phyloP scores from a whole-genome alignment of 2,888 invertebrate species.

The Endotricha flammealis region DNA sequence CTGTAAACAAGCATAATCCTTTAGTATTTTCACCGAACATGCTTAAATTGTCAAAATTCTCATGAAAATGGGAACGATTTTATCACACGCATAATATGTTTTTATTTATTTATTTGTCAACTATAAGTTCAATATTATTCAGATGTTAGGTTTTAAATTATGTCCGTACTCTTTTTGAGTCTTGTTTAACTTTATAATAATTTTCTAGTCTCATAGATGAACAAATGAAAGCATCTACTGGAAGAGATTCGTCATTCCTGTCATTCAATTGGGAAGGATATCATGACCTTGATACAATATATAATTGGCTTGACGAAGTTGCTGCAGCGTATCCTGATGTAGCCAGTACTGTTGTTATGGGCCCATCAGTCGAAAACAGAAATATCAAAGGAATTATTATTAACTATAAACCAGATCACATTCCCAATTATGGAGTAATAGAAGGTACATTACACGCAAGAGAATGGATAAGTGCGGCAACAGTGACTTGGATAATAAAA shows the following conservation, averaged over 20 bases:
- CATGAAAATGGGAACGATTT: too few relatives aligned
- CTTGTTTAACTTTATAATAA: slow-evolving; percentile 4
- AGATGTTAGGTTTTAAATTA: too few relatives aligned
- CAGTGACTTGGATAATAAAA: slow-evolving; percentile 83
- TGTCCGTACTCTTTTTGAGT: background rate
- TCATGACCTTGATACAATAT: slow-evolving; percentile 77
- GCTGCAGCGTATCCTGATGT: slow-evolving; percentile 62
- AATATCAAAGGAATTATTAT: slow-evolving; percentile 76
- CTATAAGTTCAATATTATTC: too few relatives aligned
- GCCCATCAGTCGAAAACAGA: slow-evolving; percentile 79
- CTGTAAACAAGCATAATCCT: too few relatives aligned
- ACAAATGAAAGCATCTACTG: slow-evolving; percentile 44
- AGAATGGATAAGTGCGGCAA: slow-evolving; percentile 85
- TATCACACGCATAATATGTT: too few relatives aligned
- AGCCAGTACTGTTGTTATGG: slow-evolving; percentile 73
- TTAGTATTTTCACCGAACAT: too few relatives aligned
- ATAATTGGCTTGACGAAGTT: slow-evolving; percentile 78
- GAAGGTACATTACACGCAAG: slow-evolving; percentile 83
- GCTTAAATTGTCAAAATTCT: too few relatives aligned
- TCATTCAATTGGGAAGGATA: slow-evolving; percentile 78
- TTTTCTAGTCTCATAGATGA: slow-evolving; percentile 73
- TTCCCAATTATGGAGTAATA: slow-evolving; percentile 67
- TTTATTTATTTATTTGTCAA: too few relatives aligned
- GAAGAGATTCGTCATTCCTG: slow-evolving; percentile 37
- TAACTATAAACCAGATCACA: slow-evolving; percentile 54